Percentiles rank a stretch among this genome's conserved stretches.
Evolutionary conservation across 1,140 invertebrate species (phyloP).

Genomic region (Musca vetustissima): DNA sequence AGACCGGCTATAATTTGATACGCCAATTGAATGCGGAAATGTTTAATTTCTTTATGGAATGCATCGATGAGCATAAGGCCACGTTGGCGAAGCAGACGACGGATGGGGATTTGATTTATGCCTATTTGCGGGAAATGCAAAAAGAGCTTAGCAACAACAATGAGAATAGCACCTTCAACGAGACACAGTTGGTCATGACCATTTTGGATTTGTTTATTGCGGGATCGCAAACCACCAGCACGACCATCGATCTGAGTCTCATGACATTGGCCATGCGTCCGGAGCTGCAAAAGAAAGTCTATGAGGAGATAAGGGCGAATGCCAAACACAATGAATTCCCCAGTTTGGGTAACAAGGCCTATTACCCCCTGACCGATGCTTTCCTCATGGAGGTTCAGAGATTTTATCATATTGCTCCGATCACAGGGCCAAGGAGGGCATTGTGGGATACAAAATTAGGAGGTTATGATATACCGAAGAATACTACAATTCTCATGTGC

Average conservation of each 20-base stretch:
- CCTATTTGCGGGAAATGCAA: constrained; percentile 72
- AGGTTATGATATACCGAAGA: constrained; percentile 68
- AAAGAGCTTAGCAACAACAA: constrained; percentile 41
- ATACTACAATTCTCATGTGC: constrained; percentile 66
- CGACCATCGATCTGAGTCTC: constrained; percentile 70
- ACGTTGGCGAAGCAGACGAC: constrained; percentile 57
- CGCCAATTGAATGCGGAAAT: constrained; percentile 64
- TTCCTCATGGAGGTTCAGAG: constrained; percentile 68
- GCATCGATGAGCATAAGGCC: constrained; percentile 64
- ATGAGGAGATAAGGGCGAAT: constrained; percentile 64
- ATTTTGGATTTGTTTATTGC: constrained; percentile 73
- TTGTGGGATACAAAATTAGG: constrained; percentile 62
- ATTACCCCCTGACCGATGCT: constrained; percentile 66
- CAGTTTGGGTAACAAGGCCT: constrained; percentile 52
- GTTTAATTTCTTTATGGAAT: constrained; percentile 61
- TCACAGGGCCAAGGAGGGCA: constrained; percentile 70
- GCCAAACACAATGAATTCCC: constrained; percentile 35
- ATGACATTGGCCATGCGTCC: constrained; percentile 67
- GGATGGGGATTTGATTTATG: constrained; percentile 72
- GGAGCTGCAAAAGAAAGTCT: constrained; percentile 68
- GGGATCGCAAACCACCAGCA: constrained; percentile 72
- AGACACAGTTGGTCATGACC: constrained; percentile 70
- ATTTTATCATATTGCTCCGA: constrained; percentile 63
- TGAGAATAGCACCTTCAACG: constrained; percentile 61
- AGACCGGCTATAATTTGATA: constrained; percentile 70